Base-by-base conservation (phyloP, 2,888 invertebrate genomes). In the Agonum fuliginosum region DNA sequence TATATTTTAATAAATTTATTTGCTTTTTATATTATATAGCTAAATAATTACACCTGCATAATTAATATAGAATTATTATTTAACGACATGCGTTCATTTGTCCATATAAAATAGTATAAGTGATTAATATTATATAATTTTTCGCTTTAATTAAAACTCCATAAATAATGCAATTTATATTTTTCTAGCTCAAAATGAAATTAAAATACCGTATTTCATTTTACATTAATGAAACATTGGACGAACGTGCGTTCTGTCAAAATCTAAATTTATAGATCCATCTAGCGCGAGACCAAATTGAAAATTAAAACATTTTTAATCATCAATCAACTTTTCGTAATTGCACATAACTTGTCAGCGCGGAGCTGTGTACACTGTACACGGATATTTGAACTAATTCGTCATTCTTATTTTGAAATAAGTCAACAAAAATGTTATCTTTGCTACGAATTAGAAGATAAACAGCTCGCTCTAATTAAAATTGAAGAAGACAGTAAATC, bases 231-330 rank as follows among this genome's bases (percentile, higher is more conserved):
- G 17, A 17, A 62, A 30, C 27, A 62, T 30, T 3, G 22, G 17
- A 12, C 27, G 30, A 62, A 8, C 58, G 30, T 6, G 17, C 30
- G 30, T 62, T 62, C 8, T 62, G 58, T 62, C 30, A 62, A 62
- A 62, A 62, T 62, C 14, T 62, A 27, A 62, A 62, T 62, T 62
- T 62, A 62, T 62, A 62, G 58, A 62, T 62, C 30, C 58, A 14
- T 62, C 30, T 17, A 12, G 17, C 19, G 17, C 8, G 30, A 10
- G 58, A 62, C 12, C 58, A 62, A 27, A 62, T 62, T 62, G 58
- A 62, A 62, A 62, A 62, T 62, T 62, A 62, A 62, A 62, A 62
- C 58, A 62, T 62, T 62, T 62, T 62, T 62, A 62, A 62, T 62
- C 58, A 62, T 62, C 58, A 62, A 62, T 62, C 58, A 62, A 62